Evolutionary conservation across 2,797 vertebrate genomes (phyloP).

Genomic region (Melanotaenia trifasciata): DNA sequence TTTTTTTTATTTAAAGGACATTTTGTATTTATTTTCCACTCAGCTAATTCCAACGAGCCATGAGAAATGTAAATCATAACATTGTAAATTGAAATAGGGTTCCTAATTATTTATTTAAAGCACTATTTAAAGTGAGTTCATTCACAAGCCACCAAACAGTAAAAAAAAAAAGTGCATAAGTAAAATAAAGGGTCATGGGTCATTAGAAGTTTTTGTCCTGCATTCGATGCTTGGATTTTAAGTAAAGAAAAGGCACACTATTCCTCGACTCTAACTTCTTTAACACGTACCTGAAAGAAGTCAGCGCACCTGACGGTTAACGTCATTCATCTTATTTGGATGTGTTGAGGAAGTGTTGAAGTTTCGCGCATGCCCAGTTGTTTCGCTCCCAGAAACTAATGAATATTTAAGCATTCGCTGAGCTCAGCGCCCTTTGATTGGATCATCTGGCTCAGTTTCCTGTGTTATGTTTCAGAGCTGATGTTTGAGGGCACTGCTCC

Average conservation of each 20-base stretch:
- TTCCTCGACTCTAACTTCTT: neutral
- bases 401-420: slow-evolving; percentile 62
- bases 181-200: neutral
- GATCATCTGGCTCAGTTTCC: slow-evolving; percentile 55
- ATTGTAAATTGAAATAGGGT: neutral
- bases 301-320: neutral
- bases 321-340: neutral
- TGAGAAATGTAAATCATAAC: neutral
- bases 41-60: neutral
- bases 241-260: neutral
- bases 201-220: neutral
- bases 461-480: slow-evolving; percentile 59
- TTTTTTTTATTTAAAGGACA: too few species aligned
- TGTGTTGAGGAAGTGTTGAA: neutral
- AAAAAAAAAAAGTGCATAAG: neutral
- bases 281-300: neutral
- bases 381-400: slow-evolving; percentile 39
- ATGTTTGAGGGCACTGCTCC: slow-evolving; percentile 45
- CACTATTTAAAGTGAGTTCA: neutral
- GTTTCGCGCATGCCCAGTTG: slow-evolving; percentile 66
- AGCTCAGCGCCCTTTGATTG: slow-evolving; percentile 59
- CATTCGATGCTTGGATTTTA: neutral
- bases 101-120: neutral
- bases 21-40: neutral
- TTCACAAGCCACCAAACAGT: neutral